Evolutionary conservation across 1,140 invertebrate genomes (phyloP).

Genomic region (Anadara kagoshimensis): DNA sequence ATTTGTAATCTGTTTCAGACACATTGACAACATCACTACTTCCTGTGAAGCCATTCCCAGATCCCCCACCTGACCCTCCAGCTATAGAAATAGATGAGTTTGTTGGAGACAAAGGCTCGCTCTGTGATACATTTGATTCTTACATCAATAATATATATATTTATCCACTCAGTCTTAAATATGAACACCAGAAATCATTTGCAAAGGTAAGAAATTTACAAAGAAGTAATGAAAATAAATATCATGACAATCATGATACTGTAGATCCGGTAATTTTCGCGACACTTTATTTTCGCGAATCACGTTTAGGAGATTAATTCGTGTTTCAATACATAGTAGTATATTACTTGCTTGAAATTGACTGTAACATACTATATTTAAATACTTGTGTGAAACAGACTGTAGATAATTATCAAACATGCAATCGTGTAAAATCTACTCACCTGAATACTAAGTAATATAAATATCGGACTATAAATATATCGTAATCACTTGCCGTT

Average conservation of each 20-base stretch:
- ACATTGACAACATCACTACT: slow-evolving; percentile 85
- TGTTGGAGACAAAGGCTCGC: slow-evolving; percentile 81
- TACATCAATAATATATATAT: slow-evolving; percentile 93
- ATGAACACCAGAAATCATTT: slow-evolving; percentile 93
- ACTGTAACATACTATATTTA: no score
- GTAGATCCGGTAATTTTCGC: no score
- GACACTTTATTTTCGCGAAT: no score
- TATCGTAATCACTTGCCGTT: no score
- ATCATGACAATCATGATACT: background rate
- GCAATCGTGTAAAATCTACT: no score
- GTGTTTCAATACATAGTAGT: no score
- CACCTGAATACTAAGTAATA: no score
- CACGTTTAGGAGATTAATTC: no score
- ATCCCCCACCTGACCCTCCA: slow-evolving; percentile 82
- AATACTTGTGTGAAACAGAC: no score
- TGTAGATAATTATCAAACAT: no score
- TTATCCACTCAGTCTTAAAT: slow-evolving; percentile 89
- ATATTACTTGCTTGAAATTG: no score
- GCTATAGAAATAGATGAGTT: slow-evolving; percentile 90
- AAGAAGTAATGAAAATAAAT: background rate
- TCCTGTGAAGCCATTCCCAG: slow-evolving; percentile 87
- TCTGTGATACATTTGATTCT: slow-evolving; percentile 80
- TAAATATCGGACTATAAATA: no score
- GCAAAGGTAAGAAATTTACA: slow-evolving; percentile 72
- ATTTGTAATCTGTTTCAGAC: slow-evolving; percentile 78